Base-by-base conservation (phyloP, 1,140 invertebrate species). In the Pseudoatta argentina region DNA sequence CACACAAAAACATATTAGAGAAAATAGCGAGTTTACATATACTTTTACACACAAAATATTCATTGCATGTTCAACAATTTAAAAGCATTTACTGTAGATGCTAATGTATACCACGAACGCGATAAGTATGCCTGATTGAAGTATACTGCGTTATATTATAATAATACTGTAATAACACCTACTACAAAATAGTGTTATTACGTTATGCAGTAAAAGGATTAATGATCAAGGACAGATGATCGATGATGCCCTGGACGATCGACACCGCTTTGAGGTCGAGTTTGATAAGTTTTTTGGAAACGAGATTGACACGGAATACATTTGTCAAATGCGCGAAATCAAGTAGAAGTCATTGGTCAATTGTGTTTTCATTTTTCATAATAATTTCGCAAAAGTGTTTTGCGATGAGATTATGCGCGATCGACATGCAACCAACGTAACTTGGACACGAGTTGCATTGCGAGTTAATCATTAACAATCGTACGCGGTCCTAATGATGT, bases 171-270 rank as follows among this genome's bases (percentile, higher is more conserved):
- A 55, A 61, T 39, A 61, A 61, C 24, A 82, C 7, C 4, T 51
- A 39, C 18, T 51, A 27, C 18, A 48, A 48, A 34, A 51, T 27
- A 73, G 27, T 53, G 24, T 55, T 72, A 24, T 24, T 63, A n/a
- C 10, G 14, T 27, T 24, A 34, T 8, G 14, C 6, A 39, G 12
- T 82, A n/a, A 10, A 83, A 73, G 67, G n/a, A 44, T 83, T 73
- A 73, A 14, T 55, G 24, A 24, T 24, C 24, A 24, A 24, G 24
- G 55, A 83, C 39, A 55, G 8, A 83, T 83, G 79, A 83, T 75
- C 69, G 90, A 89, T 75, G 67, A 73, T 67, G 59, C 64, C 7
- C 55, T 69, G 53, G 55, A 53, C 78, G 30, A 69, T 86, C 30
- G 78, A 48, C 16, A 61, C 27, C 53, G 34, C 55, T 83, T 83